A percentile compares a stretch with the other conserved stretches of the same genome.
phyloP scores from a whole-genome alignment of 2,888 invertebrate genomes.

The Bedellia somnulentella region DNA sequence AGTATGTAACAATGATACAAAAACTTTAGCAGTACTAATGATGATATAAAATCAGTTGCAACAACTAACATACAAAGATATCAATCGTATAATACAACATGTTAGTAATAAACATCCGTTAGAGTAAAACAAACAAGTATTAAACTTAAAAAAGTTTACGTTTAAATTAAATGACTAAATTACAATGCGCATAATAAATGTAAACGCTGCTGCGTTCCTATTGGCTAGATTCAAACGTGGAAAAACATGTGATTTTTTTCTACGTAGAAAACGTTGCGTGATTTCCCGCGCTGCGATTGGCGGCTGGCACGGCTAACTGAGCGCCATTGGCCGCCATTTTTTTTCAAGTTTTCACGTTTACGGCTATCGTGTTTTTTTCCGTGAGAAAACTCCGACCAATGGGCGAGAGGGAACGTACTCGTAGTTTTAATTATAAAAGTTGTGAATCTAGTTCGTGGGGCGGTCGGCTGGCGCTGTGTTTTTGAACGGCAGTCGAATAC shows the following conservation, averaged over 20 bases:
- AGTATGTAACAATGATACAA: no score
- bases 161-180: slow-evolving; percentile 24
- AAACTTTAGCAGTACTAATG: no score
- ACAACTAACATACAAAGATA: no score
- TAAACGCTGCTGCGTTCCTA: slow-evolving; percentile 14
- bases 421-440: slow-evolving; percentile 52
- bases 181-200: slow-evolving; percentile 33
- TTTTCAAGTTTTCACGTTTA: slow-evolving; percentile 51
- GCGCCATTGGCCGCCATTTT: slow-evolving; percentile 46
- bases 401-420: slow-evolving; percentile 21
- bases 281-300: slow-evolving; percentile 30
- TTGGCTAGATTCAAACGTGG: slow-evolving; percentile 40
- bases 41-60: no score
- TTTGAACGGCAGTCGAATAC: slow-evolving; percentile 12
- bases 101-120: no score
- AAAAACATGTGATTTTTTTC: slow-evolving; percentile 55
- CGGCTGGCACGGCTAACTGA: slow-evolving; percentile 19
- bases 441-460: slow-evolving; percentile 15
- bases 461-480: slow-evolving; percentile 5
- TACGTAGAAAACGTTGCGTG: slow-evolving; percentile 51
- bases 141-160: slow-evolving; percentile 20
- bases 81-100: no score
- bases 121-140: no score
- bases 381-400: slow-evolving; percentile 45
- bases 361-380: slow-evolving; percentile 35